Evolutionary conservation across 2,888 invertebrate species (phyloP).

Genomic region (Sylvicola cinctus): DNA sequence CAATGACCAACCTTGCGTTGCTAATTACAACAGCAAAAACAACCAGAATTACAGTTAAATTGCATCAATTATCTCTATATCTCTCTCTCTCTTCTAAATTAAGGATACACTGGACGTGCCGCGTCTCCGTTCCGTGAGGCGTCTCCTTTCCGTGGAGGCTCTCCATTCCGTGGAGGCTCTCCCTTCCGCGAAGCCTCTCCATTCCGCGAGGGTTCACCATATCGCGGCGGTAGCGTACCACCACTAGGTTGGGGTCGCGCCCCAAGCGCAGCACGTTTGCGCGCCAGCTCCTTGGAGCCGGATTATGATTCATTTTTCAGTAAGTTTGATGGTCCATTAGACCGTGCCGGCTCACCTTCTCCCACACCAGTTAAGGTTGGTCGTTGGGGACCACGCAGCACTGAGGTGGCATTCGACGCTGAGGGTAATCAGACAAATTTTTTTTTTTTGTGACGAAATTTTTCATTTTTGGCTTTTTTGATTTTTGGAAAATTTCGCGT

Average conservation of each 20-base stretch:
- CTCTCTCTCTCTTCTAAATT: too few species aligned
- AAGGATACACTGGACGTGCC: too few species aligned
- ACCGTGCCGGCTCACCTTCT: constrained; percentile 32
- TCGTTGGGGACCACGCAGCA: constrained; percentile 44
- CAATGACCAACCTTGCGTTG: too few species aligned
- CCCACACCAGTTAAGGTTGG: constrained; percentile 54
- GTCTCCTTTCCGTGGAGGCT: too few species aligned
- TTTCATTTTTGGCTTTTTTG: constrained; percentile 2
- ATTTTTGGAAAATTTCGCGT: neutral
- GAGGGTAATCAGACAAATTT: constrained; percentile 35
- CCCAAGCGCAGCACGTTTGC: constrained; percentile 11
- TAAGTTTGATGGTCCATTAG: constrained; percentile 16
- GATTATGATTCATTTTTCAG: constrained; percentile 14
- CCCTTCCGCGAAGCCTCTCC: neutral
- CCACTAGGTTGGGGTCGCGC: constrained; percentile 10
- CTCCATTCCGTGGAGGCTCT: too few species aligned
- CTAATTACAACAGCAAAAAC: too few species aligned
- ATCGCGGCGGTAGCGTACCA: constrained; percentile 16
- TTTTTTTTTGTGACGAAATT: too few species aligned
- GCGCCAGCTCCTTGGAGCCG: constrained; percentile 22
- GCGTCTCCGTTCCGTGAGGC: neutral
- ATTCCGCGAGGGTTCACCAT: constrained; percentile 3
- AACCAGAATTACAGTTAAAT: too few species aligned
- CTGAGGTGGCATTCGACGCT: constrained; percentile 51
- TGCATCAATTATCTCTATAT: too few species aligned